phyloP scores from a whole-genome alignment of 2,797 vertebrate species.

The Squalus acanthias region DNA sequence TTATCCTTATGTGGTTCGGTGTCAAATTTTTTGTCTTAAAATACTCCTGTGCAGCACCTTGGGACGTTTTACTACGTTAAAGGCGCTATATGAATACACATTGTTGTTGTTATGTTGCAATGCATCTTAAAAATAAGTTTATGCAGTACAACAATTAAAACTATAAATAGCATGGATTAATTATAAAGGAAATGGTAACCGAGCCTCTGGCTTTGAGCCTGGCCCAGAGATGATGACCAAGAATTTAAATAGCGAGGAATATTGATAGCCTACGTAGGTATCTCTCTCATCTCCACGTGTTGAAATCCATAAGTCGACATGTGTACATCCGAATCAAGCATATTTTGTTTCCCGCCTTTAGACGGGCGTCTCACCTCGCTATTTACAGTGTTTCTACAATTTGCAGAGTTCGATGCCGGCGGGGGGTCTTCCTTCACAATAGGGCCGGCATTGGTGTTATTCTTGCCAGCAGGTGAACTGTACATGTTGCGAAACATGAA shows the following conservation, averaged over 20 bases:
- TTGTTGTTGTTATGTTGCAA: no score
- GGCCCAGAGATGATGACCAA: not conserved
- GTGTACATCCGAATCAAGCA: not conserved
- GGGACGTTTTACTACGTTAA: no score
- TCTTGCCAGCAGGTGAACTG: slow-evolving; percentile 60
- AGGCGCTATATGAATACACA: no score
- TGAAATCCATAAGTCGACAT: not conserved
- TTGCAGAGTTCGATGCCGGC: not conserved
- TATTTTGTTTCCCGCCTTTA: not conserved
- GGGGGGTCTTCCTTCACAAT: not conserved
- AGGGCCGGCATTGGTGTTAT: not conserved
- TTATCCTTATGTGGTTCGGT: no score
- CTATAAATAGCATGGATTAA: not conserved
- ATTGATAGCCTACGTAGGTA: not conserved
- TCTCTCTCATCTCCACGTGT: not conserved
- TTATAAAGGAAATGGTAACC: not conserved
- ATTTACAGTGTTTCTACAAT: not conserved
- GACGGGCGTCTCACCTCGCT: not conserved
- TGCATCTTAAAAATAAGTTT: not conserved
- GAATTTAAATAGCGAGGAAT: not conserved
- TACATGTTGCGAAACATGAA: slow-evolving; percentile 81
- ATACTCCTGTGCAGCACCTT: no score
- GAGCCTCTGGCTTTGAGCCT: not conserved
- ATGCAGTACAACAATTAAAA: not conserved
- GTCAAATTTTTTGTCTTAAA: no score